Evolutionary conservation across 2,888 invertebrate genomes (phyloP), one percentile per base, ranked within the genome.

Genomic region (Gonocerus acuteangulatus): DNA sequence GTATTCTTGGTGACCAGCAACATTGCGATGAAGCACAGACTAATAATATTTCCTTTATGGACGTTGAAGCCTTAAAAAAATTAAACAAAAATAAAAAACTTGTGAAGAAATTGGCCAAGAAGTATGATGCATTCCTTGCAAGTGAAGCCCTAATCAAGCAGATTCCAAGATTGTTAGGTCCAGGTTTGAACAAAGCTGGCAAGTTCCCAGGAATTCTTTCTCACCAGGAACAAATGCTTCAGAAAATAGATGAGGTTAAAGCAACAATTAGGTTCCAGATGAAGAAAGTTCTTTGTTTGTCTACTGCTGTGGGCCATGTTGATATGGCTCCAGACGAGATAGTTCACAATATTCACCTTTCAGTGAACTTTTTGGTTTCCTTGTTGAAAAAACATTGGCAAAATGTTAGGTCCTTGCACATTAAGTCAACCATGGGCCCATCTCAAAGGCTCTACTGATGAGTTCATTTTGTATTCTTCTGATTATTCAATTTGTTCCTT

Each of bases 201-300:
- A 99, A 99, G 82, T 99, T 99, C 80, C 99, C 99, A 77, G 92
- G 95, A 77, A 87, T 96, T 62, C 82, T 99, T 64, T 91, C 95
- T 63, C 99, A 99, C 75, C 89, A 89, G 73, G 99, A 99, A 77
- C 90, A 93, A 19, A 93, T 99, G 90, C 83, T 84, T 59, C 84
- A 82, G 71, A 99, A 97, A 77, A 91, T 95, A 68, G 97, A 99
- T 77, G 99, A 99, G 78, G 93, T 95, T 66, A 95, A 95, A 73
- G 95, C 95, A 9, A 99, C 99, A 70, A 99, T 99, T 79, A 99
- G 99, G 78, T 99, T 99, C 82, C 99, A 99, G 78, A 97, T 99
- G 97, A 99, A 99, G 80, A 99, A 99, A 87, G 96, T 96, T 77
- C 79, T 99, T 76, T 99, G 99, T 75, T 79, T 99, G 72, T 95